These are phyloP conservation scores for Clarias magur DNA, from an alignment of 2,113 vertebrate species.

Conservation along the genomic window DNA sequence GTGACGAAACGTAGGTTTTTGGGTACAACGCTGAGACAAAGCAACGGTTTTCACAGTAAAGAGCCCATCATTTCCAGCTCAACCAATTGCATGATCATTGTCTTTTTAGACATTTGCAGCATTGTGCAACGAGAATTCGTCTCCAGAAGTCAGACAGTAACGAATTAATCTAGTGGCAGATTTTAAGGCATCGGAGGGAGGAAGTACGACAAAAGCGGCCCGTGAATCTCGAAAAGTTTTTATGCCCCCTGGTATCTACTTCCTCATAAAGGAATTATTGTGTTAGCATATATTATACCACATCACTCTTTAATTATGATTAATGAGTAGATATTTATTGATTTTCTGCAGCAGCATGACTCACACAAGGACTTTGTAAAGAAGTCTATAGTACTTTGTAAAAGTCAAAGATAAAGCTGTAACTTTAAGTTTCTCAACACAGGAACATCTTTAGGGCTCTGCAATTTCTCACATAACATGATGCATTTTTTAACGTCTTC, in stretches of 20 bases:
- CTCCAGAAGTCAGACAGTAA: too few species aligned
- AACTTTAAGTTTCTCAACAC: not conserved
- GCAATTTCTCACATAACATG: not conserved
- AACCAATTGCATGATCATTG: too few species aligned
- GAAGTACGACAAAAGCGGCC: too few species aligned
- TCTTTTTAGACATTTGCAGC: too few species aligned
- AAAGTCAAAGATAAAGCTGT: not conserved
- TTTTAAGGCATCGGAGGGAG: too few species aligned
- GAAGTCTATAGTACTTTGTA: not conserved
- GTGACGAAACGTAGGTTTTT: too few species aligned
- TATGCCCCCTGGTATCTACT: not conserved
- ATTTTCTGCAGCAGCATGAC: not conserved
- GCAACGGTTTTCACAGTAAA: too few species aligned
- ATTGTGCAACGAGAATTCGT: too few species aligned
- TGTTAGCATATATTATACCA: not conserved
- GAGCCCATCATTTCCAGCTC: too few species aligned
- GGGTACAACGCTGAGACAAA: too few species aligned
- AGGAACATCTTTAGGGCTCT: not conserved
- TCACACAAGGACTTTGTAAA: not conserved
- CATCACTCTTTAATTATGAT: not conserved
- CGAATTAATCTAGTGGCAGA: too few species aligned
- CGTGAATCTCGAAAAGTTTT: too few species aligned
- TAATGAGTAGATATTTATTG: not conserved
- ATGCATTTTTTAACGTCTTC: not conserved
- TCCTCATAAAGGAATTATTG: not conserved